A percentile compares a stretch with the other conserved stretches of the same genome.
These are phyloP conservation scores for Ictalurus furcatus DNA, from an alignment of 2,113 vertebrate genomes.

Conservation along the genomic window DNA sequence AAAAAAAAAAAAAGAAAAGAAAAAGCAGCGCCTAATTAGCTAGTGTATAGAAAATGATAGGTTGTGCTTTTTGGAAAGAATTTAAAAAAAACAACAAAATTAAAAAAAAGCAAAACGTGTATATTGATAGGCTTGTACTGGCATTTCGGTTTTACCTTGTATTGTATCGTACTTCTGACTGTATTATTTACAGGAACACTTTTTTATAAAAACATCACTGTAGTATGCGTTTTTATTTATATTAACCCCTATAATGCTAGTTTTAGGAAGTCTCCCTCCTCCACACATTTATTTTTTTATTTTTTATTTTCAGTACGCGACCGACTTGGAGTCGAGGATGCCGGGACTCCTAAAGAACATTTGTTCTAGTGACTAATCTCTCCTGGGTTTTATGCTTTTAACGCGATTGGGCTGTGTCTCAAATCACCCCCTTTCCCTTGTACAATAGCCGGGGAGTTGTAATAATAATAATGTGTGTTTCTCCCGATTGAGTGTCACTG, in stretches of 20 bases:
- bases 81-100: conserved; percentile 7
- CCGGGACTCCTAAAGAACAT: conserved; percentile 56
- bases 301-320: conserved; percentile 20
- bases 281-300: conserved; percentile 23
- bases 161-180: conserved; percentile 65
- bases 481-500: conserved; percentile 55
- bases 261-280: conserved; percentile 58
- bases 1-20: conserved; percentile 1
- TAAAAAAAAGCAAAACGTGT: conserved; percentile 45
- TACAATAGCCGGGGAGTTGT: conserved; percentile 55
- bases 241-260: conserved; percentile 73
- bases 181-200: conserved; percentile 65
- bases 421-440: conserved; percentile 46
- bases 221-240: conserved; percentile 75
- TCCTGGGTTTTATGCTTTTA: conserved; percentile 38
- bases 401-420: conserved; percentile 31
- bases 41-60: conserved; percentile 54
- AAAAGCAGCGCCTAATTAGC: conserved; percentile 46
- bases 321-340: conserved; percentile 48
- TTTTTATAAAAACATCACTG: conserved; percentile 63
- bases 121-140: conserved; percentile 58
- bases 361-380: conserved; percentile 55
- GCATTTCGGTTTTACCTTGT: conserved; percentile 60
- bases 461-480: conserved; percentile 50
- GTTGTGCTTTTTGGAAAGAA: conserved; percentile 50